Base-by-base conservation (phyloP, 1,140 invertebrate genomes). In the Drosophila seguyi region DNA sequence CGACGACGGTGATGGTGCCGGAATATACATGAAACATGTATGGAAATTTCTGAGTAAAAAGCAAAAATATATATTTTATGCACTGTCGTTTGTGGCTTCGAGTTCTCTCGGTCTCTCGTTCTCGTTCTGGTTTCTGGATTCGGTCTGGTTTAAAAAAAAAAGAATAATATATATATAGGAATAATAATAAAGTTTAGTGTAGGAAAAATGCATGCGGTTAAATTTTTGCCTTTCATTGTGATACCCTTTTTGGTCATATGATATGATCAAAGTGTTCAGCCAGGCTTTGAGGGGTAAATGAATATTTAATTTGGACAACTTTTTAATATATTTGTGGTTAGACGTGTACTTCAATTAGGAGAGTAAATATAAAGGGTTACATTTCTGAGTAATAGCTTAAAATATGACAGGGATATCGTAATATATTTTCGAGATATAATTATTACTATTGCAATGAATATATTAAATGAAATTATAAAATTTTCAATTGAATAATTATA, bases 31-130 rank as follows among this genome's bases (percentile, higher is more conserved):
- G 75, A 71, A 78, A 73, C 66, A 77, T 76, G 45, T 81, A 88
- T 87, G 84, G 61, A 90, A 88, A 88, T 84, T 87, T 85, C 71
- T 83, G 34, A 66, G 65, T 69, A 76, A 87, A 87, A 87, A 72
- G 45, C 48, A 65, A 57, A 75, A 75, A 71, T 75, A 87, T 84
- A 80, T 84, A 90, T 88, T 88, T 87, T 88, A 88, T 88, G 81
- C 85, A 88, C 84, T 90, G 85, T 84, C 85, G 85, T 90, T 90
- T 72, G 68, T 72, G 68, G 68, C 67, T 71, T 72, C 34, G 66
- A 72, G 68, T 71, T 71, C 41, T 36, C 41, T 72, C 25, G 25
- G 47, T 71, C 63, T 71, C 63, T 71, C 13, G 38, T 65, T 57
- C 48, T 52, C 48, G 48, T 55, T 67, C 63, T 65, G 34, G 58